These are phyloP conservation scores for Naja naja DNA, from an alignment of 2,113 vertebrate genomes.

Conservation along the genomic window DNA sequence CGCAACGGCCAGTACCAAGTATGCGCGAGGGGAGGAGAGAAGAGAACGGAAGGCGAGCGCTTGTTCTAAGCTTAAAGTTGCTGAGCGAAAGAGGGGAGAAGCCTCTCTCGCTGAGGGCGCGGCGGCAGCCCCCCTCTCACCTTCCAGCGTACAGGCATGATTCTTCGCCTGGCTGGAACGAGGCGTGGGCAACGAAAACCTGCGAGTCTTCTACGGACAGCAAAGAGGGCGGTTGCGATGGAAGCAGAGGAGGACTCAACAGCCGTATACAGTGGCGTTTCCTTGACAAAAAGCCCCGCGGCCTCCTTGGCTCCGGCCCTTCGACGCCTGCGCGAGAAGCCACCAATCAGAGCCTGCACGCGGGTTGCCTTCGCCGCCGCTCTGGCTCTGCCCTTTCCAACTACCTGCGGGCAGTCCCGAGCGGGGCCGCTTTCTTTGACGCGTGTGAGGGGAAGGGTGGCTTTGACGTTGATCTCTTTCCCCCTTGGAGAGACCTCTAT, in stretches of 20 bases:
- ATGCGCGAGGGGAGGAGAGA: not conserved
- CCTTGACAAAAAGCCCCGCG: slow-evolving; percentile 31
- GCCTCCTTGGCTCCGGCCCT: not conserved
- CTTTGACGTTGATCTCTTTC: too few species aligned
- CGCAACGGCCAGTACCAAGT: not conserved
- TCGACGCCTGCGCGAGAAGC: slow-evolving; percentile 60
- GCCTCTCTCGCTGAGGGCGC: not conserved
- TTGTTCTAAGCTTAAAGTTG: not conserved
- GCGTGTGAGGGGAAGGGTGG: fast-evolving
- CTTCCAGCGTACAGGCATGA: slow-evolving; percentile 72
- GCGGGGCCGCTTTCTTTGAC: not conserved
- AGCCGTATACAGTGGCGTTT: slow-evolving; percentile 38
- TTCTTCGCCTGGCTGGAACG: slow-evolving; percentile 8
- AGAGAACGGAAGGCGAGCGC: not conserved
- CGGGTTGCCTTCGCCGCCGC: not conserved
- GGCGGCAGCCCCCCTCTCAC: slow-evolving; percentile 49
- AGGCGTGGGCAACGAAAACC: slow-evolving; percentile 31
- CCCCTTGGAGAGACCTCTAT: not conserved
- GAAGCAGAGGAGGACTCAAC: not conserved
- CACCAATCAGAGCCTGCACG: slow-evolving; percentile 30
- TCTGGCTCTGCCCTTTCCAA: not conserved
- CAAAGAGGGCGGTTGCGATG: not conserved
- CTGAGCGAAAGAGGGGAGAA: not conserved
- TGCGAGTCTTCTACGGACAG: not conserved
- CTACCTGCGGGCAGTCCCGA: not conserved